Conservation (phyloP, 2,888 invertebrate genomes). For the Petrophora chlorosata region DNA sequence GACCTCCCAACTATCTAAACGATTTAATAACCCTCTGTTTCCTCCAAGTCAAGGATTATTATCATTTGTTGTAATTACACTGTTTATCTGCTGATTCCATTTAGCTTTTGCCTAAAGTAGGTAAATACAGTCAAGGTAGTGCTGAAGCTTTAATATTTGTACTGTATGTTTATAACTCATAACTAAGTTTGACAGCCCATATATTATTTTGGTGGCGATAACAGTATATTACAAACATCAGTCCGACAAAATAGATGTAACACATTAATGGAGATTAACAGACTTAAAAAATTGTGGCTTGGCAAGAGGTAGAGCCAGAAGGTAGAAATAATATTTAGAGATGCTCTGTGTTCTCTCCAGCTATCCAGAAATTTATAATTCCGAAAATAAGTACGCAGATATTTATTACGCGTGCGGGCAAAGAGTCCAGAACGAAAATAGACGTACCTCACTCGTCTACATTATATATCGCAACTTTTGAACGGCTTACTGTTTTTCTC, state of each 20-base stretch:
- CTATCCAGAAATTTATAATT: constrained; percentile 49
- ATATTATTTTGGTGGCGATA: neutral
- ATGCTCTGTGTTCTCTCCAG: constrained; percentile 31
- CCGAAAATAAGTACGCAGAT: constrained; percentile 65
- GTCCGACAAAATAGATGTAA: too few species aligned
- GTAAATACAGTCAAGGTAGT: constrained; percentile 2
- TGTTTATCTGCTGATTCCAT: neutral
- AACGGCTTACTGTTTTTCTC: constrained; percentile 59
- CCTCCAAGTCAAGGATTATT: constrained; percentile 12
- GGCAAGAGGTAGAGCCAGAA: constrained; percentile 1
- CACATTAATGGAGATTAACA: too few species aligned
- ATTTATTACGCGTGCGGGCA: constrained; percentile 64
- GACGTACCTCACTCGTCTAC: constrained; percentile 63
- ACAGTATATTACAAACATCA: neutral
- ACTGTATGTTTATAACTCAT: neutral
- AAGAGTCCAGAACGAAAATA: constrained; percentile 67
- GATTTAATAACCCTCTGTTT: constrained; percentile 48
- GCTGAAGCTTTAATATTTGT: neutral
- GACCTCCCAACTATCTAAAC: constrained; percentile 56
- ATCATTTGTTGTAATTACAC: neutral
- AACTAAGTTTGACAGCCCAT: neutral
- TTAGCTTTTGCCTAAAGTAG: constrained; percentile 14
- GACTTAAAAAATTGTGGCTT: neutral
- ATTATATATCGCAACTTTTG: constrained; percentile 63
- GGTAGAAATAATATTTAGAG: constrained; percentile 28